Conservation (phyloP, 1,140 invertebrate genomes). For the Coelopa frigida region DNA sequence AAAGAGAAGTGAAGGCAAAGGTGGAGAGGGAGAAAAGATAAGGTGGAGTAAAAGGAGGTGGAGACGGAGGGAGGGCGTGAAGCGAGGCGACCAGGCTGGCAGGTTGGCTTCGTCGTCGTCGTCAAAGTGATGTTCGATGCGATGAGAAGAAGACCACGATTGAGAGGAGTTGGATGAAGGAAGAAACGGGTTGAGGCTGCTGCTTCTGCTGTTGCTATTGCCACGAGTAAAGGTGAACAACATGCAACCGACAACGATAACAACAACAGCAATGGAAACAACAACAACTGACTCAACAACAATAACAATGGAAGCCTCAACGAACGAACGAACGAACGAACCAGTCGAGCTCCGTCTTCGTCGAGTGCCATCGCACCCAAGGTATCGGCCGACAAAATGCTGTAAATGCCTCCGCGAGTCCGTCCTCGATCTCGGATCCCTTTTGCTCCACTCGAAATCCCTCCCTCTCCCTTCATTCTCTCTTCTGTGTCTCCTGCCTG, state of each 20-base stretch:
- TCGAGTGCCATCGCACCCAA: conserved; percentile 11
- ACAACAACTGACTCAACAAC: conserved; percentile 7
- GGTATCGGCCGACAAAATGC: conserved; percentile 42
- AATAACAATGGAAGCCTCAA: background rate
- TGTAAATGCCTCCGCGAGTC: conserved; percentile 42
- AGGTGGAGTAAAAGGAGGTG: too few relatives aligned
- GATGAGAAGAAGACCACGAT: too few relatives aligned
- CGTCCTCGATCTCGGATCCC: conserved; percentile 1
- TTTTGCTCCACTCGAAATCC: background rate
- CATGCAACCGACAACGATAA: conserved; percentile 8
- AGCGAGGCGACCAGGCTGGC: too few relatives aligned
- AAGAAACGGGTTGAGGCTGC: too few relatives aligned
- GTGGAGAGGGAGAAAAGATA: too few relatives aligned
- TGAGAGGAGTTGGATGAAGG: too few relatives aligned
- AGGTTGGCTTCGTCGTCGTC: too few relatives aligned
- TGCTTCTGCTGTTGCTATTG: too few relatives aligned
- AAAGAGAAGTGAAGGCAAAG: too few relatives aligned
- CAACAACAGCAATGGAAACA: conserved; percentile 7
- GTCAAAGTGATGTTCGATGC: too few relatives aligned
- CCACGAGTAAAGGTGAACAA: background rate
- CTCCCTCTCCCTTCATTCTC: background rate
- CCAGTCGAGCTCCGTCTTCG: too few relatives aligned
- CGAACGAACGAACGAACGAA: background rate
- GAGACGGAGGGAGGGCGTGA: too few relatives aligned
- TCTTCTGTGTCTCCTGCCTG: conserved; percentile 22